A percentile compares a stretch with the other conserved stretches of the same genome.
Conservation (phyloP, 2,113 vertebrate species). For the Corythaeola cristata region DNA sequence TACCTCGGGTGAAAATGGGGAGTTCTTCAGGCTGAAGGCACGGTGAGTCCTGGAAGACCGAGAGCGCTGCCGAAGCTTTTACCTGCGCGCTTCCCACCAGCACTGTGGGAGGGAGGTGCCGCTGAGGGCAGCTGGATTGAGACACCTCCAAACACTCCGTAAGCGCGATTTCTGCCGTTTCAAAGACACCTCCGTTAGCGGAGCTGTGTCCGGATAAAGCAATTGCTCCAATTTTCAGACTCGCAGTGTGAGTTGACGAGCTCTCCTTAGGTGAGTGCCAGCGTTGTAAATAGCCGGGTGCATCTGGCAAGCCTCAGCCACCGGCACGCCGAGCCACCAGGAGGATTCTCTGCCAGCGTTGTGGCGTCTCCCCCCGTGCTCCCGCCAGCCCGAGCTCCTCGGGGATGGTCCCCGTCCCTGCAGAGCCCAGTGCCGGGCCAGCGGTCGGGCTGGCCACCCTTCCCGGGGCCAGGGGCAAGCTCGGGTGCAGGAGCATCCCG, state of each 20-base stretch:
- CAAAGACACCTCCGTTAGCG: not conserved
- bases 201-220: not conserved
- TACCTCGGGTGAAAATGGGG: fast-evolving
- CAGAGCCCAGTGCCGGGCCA: too few relatives aligned
- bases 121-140: not conserved
- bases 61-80: not conserved
- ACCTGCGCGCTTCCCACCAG: not conserved
- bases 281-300: not conserved
- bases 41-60: not conserved
- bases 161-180: not conserved
- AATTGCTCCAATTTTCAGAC: not conserved
- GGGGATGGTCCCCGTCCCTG: not conserved
- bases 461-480: not conserved
- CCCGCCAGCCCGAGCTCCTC: not conserved
- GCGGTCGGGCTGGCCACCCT: not conserved
- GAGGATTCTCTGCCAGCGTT: not conserved
- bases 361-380: fast-evolving
- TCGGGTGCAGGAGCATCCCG: not conserved
- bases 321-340: not conserved
- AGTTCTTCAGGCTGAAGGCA: not conserved
- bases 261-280: not conserved
- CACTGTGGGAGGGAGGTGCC: fast-evolving
- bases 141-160: not conserved
- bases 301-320: not conserved
- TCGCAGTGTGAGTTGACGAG: not conserved